phyloP scores from a whole-genome alignment of 2,797 vertebrate species.

The Halcyon leucocephala region DNA sequence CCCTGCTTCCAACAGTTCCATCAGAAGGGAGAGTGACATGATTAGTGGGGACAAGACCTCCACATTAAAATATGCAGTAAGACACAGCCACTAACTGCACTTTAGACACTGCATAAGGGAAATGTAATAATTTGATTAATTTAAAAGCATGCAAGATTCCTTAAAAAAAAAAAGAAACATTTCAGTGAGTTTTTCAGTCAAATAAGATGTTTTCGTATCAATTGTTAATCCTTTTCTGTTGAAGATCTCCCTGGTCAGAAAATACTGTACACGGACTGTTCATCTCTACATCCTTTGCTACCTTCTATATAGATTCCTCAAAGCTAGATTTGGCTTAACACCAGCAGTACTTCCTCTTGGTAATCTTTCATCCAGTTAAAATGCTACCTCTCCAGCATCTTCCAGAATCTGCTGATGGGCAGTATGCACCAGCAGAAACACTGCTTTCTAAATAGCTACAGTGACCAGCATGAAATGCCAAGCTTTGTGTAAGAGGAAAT shows the following conservation, averaged over 20 bases:
- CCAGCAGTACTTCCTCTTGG: not conserved
- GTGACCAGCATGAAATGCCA: accelerated
- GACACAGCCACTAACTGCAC: not conserved
- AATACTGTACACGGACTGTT: not conserved
- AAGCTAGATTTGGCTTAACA: not conserved
- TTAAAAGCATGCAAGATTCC: not conserved
- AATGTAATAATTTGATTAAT: not conserved
- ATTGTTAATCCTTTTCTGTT: not conserved
- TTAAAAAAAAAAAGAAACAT: not conserved
- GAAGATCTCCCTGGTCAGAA: not conserved
- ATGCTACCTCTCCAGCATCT: not conserved
- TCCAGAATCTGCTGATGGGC: not conserved
- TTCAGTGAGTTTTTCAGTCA: not conserved
- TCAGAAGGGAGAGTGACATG: not conserved
- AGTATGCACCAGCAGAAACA: not conserved
- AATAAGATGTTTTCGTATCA: not conserved
- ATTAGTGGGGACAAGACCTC: not conserved
- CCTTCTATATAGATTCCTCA: not conserved
- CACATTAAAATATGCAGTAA: not conserved
- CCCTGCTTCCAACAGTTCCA: not conserved
- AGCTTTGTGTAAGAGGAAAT: not conserved
- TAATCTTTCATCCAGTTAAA: not conserved
- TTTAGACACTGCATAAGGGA: not conserved
- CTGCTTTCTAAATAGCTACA: accelerated
- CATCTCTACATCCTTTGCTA: not conserved